Evolutionary conservation across 2,113 vertebrate genomes (phyloP).

Genomic region (Electrona antarctica): DNA sequence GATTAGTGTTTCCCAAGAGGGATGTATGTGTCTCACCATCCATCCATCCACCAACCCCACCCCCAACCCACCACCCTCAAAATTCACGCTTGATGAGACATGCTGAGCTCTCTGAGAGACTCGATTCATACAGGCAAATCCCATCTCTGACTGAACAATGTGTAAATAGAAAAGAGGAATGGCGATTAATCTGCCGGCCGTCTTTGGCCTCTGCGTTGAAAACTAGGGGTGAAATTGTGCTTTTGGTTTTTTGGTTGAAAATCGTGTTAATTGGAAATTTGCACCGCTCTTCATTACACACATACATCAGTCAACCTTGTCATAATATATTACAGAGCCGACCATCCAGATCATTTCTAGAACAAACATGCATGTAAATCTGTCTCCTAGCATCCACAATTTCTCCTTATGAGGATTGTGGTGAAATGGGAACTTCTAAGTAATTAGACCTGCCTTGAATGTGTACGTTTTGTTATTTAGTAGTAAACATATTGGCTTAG

Average conservation of each 20-base stretch:
- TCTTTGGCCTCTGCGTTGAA: constrained; percentile 25
- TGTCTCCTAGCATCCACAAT: neutral
- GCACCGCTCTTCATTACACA: constrained; percentile 20
- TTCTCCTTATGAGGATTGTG: neutral
- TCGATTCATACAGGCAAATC: constrained; percentile 57
- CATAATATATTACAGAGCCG: constrained; percentile 9
- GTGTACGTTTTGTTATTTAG: neutral
- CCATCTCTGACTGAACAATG: constrained; percentile 46
- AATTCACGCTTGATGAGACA: constrained; percentile 60
- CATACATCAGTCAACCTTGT: constrained; percentile 11
- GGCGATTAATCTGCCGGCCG: constrained; percentile 45
- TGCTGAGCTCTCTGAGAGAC: constrained; percentile 54
- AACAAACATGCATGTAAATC: constrained; percentile 1
- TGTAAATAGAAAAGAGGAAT: constrained; percentile 52
- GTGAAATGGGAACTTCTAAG: neutral
- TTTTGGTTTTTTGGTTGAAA: constrained; percentile 14
- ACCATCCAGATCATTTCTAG: constrained; percentile 5
- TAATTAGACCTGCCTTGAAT: neutral
- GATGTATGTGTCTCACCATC: neutral
- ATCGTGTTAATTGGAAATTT: constrained; percentile 43
- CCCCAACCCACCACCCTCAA: constrained; percentile 21
- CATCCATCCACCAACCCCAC: neutral
- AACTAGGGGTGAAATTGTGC: constrained; percentile 28
- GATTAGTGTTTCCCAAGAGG: constrained; percentile 75
- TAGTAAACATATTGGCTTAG: neutral